These are phyloP conservation scores for Lineus longissimus DNA, from an alignment of 1,140 invertebrate genomes.

Conservation along the genomic window DNA sequence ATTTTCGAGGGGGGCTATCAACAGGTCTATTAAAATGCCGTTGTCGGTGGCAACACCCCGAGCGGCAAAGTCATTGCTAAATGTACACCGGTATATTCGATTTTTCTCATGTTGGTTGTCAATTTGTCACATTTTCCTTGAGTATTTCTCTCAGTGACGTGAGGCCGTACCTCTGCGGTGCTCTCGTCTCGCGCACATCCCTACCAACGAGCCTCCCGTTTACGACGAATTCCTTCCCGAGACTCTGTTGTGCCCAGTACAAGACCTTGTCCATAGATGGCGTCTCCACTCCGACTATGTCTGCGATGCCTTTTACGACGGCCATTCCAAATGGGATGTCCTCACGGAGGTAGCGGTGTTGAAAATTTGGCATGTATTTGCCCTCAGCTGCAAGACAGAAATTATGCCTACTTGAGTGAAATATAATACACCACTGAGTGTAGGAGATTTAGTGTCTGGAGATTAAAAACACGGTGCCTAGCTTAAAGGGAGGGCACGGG, in stretches of 20 bases:
- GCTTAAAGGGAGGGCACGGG: too few relatives aligned
- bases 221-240: slow-evolving; percentile 37
- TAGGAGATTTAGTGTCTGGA: too few relatives aligned
- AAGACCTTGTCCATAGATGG: slow-evolving; percentile 32
- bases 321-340: slow-evolving; percentile 37
- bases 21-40: too few relatives aligned
- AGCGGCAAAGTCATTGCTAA: too few relatives aligned
- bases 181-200: slow-evolving; percentile 29
- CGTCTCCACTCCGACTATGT: slow-evolving; percentile 25
- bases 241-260: slow-evolving; percentile 37
- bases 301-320: slow-evolving; percentile 34
- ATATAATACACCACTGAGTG: too few relatives aligned
- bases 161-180: slow-evolving; percentile 37
- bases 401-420: too few relatives aligned
- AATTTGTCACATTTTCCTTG: too few relatives aligned
- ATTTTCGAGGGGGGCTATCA: too few relatives aligned
- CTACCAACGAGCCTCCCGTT: slow-evolving; percentile 34
- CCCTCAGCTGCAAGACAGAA: slow-evolving; percentile 10
- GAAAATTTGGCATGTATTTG: slow-evolving; percentile 33
- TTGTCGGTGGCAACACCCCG: too few relatives aligned
- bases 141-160: slow-evolving; percentile 25
- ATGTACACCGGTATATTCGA: too few relatives aligned
- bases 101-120: too few relatives aligned
- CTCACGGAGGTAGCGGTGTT: slow-evolving; percentile 26
- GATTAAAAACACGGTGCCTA: too few relatives aligned